Percentiles rank a stretch among this genome's conserved stretches.
These are phyloP conservation scores for Zaprionus gabonicus DNA, from an alignment of 1,140 invertebrate species.

Conservation along the genomic window DNA sequence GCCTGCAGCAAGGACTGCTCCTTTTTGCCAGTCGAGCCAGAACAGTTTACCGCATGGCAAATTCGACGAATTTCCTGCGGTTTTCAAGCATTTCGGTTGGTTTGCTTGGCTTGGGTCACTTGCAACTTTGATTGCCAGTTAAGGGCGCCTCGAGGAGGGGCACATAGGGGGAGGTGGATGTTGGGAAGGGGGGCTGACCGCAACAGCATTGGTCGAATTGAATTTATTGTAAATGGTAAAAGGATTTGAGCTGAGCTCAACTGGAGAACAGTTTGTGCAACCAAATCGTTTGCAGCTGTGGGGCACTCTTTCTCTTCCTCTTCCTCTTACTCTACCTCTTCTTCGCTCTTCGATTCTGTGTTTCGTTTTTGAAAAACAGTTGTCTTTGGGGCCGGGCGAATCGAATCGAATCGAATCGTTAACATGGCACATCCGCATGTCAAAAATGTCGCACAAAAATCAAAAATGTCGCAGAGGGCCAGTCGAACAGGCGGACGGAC, in stretches of 20 bases:
- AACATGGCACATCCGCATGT: slow-evolving; percentile 81
- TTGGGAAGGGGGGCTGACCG: slow-evolving; percentile 34
- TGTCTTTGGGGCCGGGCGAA: slow-evolving; percentile 30
- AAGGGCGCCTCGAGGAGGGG: neutral
- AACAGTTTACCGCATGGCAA: slow-evolving; percentile 75
- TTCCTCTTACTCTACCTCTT: too few relatives aligned
- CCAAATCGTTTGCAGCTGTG: slow-evolving; percentile 55
- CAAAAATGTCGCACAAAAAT: slow-evolving; percentile 83
- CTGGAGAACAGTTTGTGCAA: slow-evolving; percentile 24
- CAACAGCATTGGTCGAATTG: slow-evolving; percentile 81
- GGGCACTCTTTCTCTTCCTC: slow-evolving; percentile 7
- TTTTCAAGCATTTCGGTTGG: slow-evolving; percentile 70
- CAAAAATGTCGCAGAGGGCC: slow-evolving; percentile 57
- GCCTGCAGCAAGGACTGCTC: slow-evolving; percentile 55
- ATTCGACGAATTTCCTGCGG: slow-evolving; percentile 82
- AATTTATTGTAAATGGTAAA: slow-evolving; percentile 79
- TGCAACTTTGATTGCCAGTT: slow-evolving; percentile 59
- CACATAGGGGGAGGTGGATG: neutral
- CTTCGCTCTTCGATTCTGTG: slow-evolving; percentile 4
- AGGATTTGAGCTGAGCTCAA: slow-evolving; percentile 62
- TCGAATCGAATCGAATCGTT: slow-evolving; percentile 58
- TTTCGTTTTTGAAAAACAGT: slow-evolving; percentile 36
- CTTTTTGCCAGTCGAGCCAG: slow-evolving; percentile 52
- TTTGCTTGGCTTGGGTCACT: slow-evolving; percentile 28
- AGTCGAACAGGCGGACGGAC: slow-evolving; percentile 23